Evolutionary conservation across 2,888 invertebrate species (phyloP).

Genomic region (Sicus ferrugineus): DNA sequence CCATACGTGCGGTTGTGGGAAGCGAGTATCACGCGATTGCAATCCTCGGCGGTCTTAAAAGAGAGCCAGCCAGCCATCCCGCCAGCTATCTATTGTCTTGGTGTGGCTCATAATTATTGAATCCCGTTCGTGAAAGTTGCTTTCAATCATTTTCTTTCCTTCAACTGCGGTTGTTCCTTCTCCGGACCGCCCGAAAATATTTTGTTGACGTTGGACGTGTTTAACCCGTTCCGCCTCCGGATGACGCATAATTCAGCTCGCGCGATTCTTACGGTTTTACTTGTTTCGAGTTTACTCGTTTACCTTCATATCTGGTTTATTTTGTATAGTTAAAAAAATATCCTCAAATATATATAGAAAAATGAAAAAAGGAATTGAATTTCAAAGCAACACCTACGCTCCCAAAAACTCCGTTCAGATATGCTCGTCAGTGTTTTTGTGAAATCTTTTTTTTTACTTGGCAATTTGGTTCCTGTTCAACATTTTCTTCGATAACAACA

Average conservation of each 20-base stretch:
- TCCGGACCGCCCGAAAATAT: too few relatives aligned
- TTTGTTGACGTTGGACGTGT: background rate
- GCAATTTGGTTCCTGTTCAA: too few relatives aligned
- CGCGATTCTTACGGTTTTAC: slow-evolving; percentile 25
- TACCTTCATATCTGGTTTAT: slow-evolving; percentile 31
- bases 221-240: slow-evolving; percentile 13
- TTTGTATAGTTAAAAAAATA: slow-evolving; percentile 15
- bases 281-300: slow-evolving; percentile 29
- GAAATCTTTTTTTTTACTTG: too few relatives aligned
- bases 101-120: too few relatives aligned
- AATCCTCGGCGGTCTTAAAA: background rate
- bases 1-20: background rate
- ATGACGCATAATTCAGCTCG: slow-evolving; percentile 33
- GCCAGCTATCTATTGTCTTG: background rate
- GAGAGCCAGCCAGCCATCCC: too few relatives aligned
- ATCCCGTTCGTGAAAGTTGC: slow-evolving; percentile 30
- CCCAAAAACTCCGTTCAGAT: too few relatives aligned
- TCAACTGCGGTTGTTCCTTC: background rate
- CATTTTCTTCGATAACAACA: too few relatives aligned
- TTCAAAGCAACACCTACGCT: background rate
- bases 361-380: background rate
- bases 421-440: too few relatives aligned
- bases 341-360: background rate
- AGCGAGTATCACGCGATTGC: background rate
- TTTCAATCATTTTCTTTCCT: slow-evolving; percentile 1